Conservation (phyloP, 2,113 vertebrate genomes). For the Ctenomys sociabilis region DNA sequence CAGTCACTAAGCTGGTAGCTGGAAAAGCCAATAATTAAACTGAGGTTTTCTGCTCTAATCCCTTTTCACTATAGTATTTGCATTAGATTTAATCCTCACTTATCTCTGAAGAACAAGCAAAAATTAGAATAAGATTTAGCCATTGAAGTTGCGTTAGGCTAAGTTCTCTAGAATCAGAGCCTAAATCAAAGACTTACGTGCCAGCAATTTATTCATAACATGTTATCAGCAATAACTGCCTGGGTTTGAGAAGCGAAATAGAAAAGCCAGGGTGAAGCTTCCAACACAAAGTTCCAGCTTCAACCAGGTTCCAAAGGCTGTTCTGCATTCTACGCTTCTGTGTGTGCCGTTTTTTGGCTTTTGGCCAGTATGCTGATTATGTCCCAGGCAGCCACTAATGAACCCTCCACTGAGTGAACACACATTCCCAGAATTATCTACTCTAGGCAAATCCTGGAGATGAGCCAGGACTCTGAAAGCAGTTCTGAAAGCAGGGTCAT, state of each 20-base stretch:
- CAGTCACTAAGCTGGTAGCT: not conserved
- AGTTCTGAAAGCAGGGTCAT: not conserved
- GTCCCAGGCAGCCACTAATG: not conserved
- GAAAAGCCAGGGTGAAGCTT: not conserved
- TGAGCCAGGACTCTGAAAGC: not conserved
- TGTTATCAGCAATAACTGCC: too few relatives aligned
- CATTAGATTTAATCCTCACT: not conserved
- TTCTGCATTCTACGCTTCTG: not conserved
- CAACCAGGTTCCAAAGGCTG: not conserved
- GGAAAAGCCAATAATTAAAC: not conserved
- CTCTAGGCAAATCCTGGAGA: not conserved
- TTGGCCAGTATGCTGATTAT: accelerated
- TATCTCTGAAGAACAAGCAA: not conserved
- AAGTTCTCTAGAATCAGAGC: not conserved
- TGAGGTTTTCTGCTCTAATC: not conserved
- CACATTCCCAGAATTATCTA: too few relatives aligned
- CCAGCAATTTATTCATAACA: not conserved
- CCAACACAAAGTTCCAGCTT: not conserved
- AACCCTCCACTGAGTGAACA: not conserved
- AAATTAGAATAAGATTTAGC: not conserved
- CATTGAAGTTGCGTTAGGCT: not conserved
- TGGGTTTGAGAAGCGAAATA: not conserved
- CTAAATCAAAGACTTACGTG: not conserved
- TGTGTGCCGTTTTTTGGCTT: not conserved
- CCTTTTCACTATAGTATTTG: not conserved